phyloP scores from a whole-genome alignment of 2,888 invertebrate species.

The Agonopterix subpropinquella region DNA sequence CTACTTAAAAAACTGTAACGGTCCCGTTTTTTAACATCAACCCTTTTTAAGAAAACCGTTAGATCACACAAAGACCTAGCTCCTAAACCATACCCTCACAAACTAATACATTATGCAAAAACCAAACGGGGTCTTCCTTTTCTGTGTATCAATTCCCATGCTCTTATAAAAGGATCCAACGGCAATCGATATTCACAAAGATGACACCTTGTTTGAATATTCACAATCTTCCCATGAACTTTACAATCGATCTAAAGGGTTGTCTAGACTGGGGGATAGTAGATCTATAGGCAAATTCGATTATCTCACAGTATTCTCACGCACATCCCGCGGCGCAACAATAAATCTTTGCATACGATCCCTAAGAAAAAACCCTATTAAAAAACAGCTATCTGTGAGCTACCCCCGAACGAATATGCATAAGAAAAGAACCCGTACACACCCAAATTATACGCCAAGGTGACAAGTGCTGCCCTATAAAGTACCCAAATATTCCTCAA shows the following conservation, averaged over 20 bases:
- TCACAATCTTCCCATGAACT: slow-evolving; percentile 67
- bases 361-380: slow-evolving; percentile 68
- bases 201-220: slow-evolving; percentile 77
- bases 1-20: slow-evolving; percentile 50
- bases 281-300: slow-evolving; percentile 73
- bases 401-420: slow-evolving; percentile 64
- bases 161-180: slow-evolving; percentile 57
- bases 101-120: slow-evolving; percentile 73
- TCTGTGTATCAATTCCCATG: slow-evolving; percentile 71
- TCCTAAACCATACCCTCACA: slow-evolving; percentile 22
- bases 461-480: slow-evolving; percentile 65
- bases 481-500: slow-evolving; percentile 29
- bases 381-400: slow-evolving; percentile 63
- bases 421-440: slow-evolving; percentile 60
- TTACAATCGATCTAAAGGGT: slow-evolving; percentile 58
- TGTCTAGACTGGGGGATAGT: slow-evolving; percentile 35
- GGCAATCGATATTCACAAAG: slow-evolving; percentile 74
- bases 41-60: slow-evolving; percentile 64
- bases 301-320: slow-evolving; percentile 72
- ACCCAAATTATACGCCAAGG: slow-evolving; percentile 72
- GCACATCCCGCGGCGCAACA: slow-evolving; percentile 61
- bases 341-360: slow-evolving; percentile 73
- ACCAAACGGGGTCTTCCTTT: slow-evolving; percentile 63
- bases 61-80: slow-evolving; percentile 41
- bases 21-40: slow-evolving; percentile 57